Evolutionary conservation across 2,888 invertebrate species (phyloP).

Genomic region (Noctua janthina): DNA sequence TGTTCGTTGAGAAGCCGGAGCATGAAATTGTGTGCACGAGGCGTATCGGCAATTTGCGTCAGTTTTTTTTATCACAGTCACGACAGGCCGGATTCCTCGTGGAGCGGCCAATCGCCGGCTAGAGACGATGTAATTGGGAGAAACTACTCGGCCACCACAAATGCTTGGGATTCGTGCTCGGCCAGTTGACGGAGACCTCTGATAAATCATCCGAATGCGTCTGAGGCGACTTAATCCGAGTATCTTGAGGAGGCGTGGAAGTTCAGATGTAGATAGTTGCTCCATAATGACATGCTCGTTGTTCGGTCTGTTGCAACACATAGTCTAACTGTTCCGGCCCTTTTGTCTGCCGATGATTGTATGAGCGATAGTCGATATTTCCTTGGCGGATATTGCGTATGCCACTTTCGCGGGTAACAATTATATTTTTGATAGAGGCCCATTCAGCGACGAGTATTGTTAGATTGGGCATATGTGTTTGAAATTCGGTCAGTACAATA

Average conservation of each 20-base stretch:
- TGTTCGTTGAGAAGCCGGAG: slow-evolving; percentile 84
- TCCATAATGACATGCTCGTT: slow-evolving; percentile 84
- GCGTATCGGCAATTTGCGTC: slow-evolving; percentile 90
- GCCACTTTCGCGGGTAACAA: slow-evolving; percentile 78
- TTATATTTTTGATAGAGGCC: slow-evolving; percentile 70
- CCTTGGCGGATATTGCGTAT: slow-evolving; percentile 74
- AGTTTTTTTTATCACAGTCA: slow-evolving; percentile 89
- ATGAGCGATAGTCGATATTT: slow-evolving; percentile 81
- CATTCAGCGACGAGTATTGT: slow-evolving; percentile 58
- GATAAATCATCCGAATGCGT: slow-evolving; percentile 71
- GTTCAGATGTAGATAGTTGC: slow-evolving; percentile 77
- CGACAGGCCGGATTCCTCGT: slow-evolving; percentile 89
- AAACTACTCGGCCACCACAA: slow-evolving; percentile 88
- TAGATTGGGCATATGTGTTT: slow-evolving; percentile 59
- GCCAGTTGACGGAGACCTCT: slow-evolving; percentile 79
- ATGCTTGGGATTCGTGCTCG: slow-evolving; percentile 83
- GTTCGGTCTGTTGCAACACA: slow-evolving; percentile 79
- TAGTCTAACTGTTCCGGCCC: slow-evolving; percentile 84
- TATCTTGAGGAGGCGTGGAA: slow-evolving; percentile 70
- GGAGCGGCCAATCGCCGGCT: slow-evolving; percentile 86
- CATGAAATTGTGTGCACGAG: slow-evolving; percentile 90
- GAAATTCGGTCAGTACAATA: slow-evolving; percentile 57
- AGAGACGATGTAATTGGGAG: slow-evolving; percentile 89
- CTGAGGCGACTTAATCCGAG: slow-evolving; percentile 56
- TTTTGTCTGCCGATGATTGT: slow-evolving; percentile 85